A percentile compares a stretch with the other conserved stretches of the same genome.
These are phyloP conservation scores for Axea sp. DNA, from an alignment of 2,888 invertebrate species.

Conservation along the genomic window DNA sequence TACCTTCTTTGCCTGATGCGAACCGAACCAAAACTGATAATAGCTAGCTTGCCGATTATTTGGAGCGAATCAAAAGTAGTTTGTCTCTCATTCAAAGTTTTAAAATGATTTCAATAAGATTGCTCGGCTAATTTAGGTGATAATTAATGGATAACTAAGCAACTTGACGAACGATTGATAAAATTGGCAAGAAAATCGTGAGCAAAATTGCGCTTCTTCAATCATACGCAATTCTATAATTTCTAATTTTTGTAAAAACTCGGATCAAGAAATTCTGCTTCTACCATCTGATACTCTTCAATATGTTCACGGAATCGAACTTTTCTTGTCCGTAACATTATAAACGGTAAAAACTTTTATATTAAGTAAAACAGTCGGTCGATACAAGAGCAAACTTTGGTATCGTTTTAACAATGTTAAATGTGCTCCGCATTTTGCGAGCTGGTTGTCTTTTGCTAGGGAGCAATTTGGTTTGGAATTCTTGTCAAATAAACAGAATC, in stretches of 20 bases:
- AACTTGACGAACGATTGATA: neutral
- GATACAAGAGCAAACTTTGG: constrained; percentile 38
- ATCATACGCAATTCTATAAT: constrained; percentile 6
- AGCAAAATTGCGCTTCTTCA: neutral
- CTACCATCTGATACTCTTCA: constrained; percentile 23
- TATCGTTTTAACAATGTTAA: constrained; percentile 46
- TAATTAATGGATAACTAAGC: neutral
- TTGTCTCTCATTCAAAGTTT: neutral
- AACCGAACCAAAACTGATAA: neutral
- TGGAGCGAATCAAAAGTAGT: neutral
- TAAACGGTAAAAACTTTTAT: constrained; percentile 55
- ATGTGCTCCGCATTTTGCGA: constrained; percentile 33
- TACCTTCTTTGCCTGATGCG: too few species aligned
- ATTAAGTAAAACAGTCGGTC: constrained; percentile 55
- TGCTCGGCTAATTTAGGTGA: constrained; percentile 2
- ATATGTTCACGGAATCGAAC: constrained; percentile 47
- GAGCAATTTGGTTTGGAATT: constrained; percentile 25
- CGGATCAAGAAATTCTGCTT: neutral
- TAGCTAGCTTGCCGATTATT: constrained; percentile 4
- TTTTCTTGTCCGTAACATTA: constrained; percentile 23
- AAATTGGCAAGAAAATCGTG: neutral
- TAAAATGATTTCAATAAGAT: constrained; percentile 6
- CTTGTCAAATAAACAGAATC: constrained; percentile 3
- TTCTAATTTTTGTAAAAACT: neutral
- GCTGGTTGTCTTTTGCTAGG: constrained; percentile 16